Conservation (phyloP, 2,113 vertebrate genomes). For the Tachuris rubrigastra region DNA sequence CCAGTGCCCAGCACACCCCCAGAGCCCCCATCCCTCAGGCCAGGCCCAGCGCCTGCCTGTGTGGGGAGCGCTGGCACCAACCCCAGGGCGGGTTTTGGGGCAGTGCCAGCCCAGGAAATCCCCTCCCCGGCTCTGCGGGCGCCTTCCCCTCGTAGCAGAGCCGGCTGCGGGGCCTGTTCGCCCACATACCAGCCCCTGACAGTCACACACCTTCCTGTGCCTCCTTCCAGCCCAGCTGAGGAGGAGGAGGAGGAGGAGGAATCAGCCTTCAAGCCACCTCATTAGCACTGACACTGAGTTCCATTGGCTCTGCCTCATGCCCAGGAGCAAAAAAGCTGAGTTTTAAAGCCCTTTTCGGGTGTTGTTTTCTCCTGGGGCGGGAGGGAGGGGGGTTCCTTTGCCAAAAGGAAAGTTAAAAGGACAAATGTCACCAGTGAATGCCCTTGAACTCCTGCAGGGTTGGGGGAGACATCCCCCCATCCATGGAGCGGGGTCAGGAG, state of each 20-base stretch:
- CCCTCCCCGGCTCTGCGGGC: background rate
- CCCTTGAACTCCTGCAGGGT: accelerated
- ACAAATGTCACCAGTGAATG: background rate
- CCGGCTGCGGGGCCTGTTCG: background rate
- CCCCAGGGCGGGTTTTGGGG: accelerated
- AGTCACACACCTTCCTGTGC: background rate
- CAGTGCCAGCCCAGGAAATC: background rate
- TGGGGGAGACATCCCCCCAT: background rate
- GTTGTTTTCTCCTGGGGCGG: background rate
- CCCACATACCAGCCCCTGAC: background rate
- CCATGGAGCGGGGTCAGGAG: accelerated
- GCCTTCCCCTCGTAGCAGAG: background rate
- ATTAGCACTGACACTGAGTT: background rate
- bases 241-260: background rate
- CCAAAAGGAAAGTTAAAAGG: background rate
- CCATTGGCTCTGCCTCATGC: background rate
- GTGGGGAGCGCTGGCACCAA: accelerated
- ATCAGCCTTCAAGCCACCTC: background rate
- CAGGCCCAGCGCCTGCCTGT: accelerated
- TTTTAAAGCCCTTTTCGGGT: background rate
- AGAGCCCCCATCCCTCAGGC: background rate
- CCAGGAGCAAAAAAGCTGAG: background rate
- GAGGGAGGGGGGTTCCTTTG: too few relatives aligned
- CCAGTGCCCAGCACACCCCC: background rate
- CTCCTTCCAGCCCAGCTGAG: background rate